Conservation (phyloP, 2,113 vertebrate species). For the Gallinago undulata region DNA sequence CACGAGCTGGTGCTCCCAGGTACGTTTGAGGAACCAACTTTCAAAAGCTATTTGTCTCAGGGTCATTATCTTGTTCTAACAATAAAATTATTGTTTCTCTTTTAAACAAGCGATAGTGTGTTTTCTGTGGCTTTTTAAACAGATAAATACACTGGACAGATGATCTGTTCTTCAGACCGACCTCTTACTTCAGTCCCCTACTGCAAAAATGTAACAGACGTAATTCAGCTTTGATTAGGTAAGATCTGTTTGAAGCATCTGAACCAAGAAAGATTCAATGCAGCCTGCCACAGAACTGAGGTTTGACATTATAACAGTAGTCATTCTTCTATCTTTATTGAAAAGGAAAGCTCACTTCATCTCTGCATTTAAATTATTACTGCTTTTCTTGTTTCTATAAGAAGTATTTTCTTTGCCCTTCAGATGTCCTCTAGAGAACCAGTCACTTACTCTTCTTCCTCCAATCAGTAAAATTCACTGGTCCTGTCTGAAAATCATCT, state of each 20-base stretch:
- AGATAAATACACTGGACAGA: slow-evolving; percentile 1
- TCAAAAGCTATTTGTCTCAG: neutral
- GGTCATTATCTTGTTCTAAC: neutral
- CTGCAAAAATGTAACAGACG: neutral
- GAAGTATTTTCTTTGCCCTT: neutral
- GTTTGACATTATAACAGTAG: neutral
- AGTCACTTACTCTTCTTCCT: neutral
- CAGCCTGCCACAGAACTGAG: neutral
- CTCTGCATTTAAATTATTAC: neutral
- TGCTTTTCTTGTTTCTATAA: neutral
- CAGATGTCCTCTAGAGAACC: neutral
- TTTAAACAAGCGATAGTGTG: neutral
- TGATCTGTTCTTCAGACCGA: neutral
- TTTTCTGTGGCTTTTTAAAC: neutral
- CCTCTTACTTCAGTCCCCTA: neutral
- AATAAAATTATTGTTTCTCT: slow-evolving; percentile 17
- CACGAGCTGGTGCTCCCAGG: neutral
- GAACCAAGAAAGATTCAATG: neutral
- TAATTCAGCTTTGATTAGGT: neutral
- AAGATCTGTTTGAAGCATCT: neutral
- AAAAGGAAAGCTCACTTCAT: neutral
- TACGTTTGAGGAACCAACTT: neutral
- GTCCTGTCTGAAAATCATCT: neutral
- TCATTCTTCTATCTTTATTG: neutral
- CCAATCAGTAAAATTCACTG: neutral